Evolutionary conservation across 2,797 vertebrate species (phyloP).

Genomic region (Valencia hispanica): DNA sequence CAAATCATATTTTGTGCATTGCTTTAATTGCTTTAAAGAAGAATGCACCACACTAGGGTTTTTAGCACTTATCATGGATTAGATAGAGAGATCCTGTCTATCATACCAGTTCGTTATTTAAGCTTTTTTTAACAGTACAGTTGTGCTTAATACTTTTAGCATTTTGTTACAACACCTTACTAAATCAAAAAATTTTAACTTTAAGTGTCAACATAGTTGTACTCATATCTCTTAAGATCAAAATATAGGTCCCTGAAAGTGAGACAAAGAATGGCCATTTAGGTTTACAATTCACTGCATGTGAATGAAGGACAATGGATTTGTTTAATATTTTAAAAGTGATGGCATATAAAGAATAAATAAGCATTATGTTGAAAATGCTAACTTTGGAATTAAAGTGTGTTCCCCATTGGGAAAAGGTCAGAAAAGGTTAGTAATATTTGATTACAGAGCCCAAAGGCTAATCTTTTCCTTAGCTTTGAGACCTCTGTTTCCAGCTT

Average conservation of each 20-base stretch:
- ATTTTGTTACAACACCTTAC: conserved; percentile 3
- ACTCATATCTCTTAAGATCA: conserved; percentile 8
- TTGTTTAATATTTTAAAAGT: conserved; percentile 40
- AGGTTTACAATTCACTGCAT: conserved; percentile 25
- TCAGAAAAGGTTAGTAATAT: conserved; percentile 48
- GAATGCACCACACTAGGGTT: background rate
- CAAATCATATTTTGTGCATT: background rate
- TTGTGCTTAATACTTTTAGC: background rate
- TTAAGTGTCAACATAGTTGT: background rate
- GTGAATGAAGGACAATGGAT: conserved; percentile 29
- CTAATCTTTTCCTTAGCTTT: conserved; percentile 48
- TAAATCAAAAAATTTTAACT: background rate
- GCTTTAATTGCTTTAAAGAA: background rate
- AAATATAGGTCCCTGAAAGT: conserved; percentile 23
- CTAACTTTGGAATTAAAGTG: conserved; percentile 45
- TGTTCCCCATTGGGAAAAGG: conserved; percentile 50
- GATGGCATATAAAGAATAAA: conserved; percentile 22
- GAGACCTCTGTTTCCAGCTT: conserved; percentile 36
- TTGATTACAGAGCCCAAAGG: conserved; percentile 57
- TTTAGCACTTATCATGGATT: background rate
- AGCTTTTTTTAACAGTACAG: background rate
- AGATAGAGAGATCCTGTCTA: background rate
- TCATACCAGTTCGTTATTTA: background rate
- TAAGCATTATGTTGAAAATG: conserved; percentile 63
- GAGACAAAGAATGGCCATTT: conserved; percentile 10